phyloP scores from a whole-genome alignment of 1,140 invertebrate genomes.

The Scaptomyza graminum region DNA sequence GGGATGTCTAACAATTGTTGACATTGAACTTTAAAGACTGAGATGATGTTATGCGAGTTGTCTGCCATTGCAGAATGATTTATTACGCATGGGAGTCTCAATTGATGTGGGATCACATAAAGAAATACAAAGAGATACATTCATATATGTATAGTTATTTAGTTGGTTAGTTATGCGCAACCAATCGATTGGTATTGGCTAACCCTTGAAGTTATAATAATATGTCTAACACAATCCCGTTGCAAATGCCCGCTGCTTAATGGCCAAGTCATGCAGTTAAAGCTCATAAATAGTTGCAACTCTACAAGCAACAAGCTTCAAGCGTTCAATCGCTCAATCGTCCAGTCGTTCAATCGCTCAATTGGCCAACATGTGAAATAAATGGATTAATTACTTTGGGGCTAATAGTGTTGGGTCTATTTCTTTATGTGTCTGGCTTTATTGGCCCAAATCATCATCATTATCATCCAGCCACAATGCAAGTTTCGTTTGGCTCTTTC shows the following conservation, averaged over 20 bases:
- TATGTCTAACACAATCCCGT: slow-evolving; percentile 9
- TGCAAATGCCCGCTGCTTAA: slow-evolving; percentile 1
- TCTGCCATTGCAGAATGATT: slow-evolving; percentile 31
- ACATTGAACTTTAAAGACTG: slow-evolving; percentile 43
- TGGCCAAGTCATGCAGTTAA: slow-evolving; percentile 12
- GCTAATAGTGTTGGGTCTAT: slow-evolving; percentile 21
- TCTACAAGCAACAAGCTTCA: not conserved
- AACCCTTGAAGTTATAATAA: slow-evolving; percentile 27
- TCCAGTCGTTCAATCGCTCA: slow-evolving; percentile 33
- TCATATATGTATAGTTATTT: not conserved
- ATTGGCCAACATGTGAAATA: slow-evolving; percentile 53
- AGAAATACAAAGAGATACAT: no score
- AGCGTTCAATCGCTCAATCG: not conserved
- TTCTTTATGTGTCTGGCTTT: slow-evolving; percentile 26
- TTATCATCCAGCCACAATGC: slow-evolving; percentile 49
- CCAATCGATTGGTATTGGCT: slow-evolving; percentile 24
- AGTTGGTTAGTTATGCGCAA: not conserved
- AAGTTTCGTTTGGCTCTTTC: slow-evolving; percentile 40
- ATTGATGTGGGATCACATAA: slow-evolving; percentile 27
- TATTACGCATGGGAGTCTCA: slow-evolving; percentile 22
- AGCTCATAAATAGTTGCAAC: slow-evolving; percentile 27
- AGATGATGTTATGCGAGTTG: slow-evolving; percentile 19
- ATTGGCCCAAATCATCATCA: slow-evolving; percentile 59
- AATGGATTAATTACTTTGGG: slow-evolving; percentile 62
- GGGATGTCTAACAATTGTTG: slow-evolving; percentile 19